Evolutionary conservation across 2,113 vertebrate species (phyloP).

Genomic region (Tetrao urogallus): DNA sequence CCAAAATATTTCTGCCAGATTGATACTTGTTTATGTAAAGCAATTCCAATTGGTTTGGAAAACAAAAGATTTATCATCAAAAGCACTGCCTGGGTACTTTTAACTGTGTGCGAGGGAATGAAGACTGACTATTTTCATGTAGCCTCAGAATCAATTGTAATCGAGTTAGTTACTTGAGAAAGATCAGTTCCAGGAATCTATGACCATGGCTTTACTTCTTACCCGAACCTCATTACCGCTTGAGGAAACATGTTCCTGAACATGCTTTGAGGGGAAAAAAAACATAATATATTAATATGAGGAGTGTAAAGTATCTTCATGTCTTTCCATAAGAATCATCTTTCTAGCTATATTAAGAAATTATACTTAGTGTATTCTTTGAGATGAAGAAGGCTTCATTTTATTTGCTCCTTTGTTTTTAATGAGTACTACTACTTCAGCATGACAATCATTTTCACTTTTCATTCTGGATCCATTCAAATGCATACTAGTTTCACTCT

Average conservation of each 20-base stretch:
- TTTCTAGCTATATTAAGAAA: neutral
- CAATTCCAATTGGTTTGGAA: neutral
- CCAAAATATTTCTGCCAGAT: neutral
- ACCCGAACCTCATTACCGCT: neutral
- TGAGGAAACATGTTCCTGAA: neutral
- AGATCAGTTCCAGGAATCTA: conserved; percentile 1
- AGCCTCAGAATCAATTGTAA: conserved; percentile 21
- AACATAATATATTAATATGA: neutral
- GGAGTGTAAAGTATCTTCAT: neutral
- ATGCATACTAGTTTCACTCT: neutral
- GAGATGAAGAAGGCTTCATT: neutral
- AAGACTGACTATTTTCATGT: neutral
- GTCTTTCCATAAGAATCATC: neutral
- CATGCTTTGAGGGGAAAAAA: neutral
- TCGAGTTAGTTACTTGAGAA: neutral
- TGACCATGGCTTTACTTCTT: neutral
- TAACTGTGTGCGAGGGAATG: neutral
- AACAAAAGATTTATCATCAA: neutral
- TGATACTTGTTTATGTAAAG: neutral
- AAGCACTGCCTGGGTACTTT: neutral
- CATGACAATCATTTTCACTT: neutral
- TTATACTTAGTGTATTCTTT: neutral
- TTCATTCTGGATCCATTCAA: neutral
- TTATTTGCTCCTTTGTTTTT: neutral
- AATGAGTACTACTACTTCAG: neutral